phyloP scores from a whole-genome alignment of 1,140 invertebrate genomes.

The Harpegnathos saltator region DNA sequence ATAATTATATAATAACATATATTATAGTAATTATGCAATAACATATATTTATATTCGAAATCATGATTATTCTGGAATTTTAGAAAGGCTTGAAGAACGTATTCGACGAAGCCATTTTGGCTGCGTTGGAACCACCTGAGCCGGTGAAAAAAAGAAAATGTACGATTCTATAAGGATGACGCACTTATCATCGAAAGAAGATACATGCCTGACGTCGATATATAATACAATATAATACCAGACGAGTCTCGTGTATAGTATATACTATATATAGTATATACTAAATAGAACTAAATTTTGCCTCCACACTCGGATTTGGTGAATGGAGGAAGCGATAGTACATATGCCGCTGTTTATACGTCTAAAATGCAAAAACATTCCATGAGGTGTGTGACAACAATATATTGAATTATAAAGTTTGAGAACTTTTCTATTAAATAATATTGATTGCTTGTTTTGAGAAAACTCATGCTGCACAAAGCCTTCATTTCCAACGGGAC shows the following conservation, averaged over 20 bases:
- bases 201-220: constrained; percentile 45
- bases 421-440: constrained; percentile 35
- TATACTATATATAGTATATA: too few relatives aligned
- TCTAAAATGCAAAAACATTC: constrained; percentile 64
- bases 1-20: too few relatives aligned
- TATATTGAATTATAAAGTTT: constrained; percentile 8
- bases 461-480: constrained; percentile 59
- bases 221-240: constrained; percentile 43
- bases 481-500: constrained; percentile 26
- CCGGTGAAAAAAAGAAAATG: constrained; percentile 96
- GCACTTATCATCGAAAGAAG: constrained; percentile 15
- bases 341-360: constrained; percentile 47
- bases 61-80: constrained; percentile 40
- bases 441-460: constrained; percentile 24
- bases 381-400: constrained; percentile 50
- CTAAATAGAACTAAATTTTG: constrained; percentile 61
- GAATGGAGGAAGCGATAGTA: constrained; percentile 41
- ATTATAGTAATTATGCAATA: too few relatives aligned
- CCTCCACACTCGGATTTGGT: constrained; percentile 26
- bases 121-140: constrained; percentile 98
- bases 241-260: constrained; percentile 64
- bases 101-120: constrained; percentile 99
- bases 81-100: constrained; percentile 99
- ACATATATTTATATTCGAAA: background rate
- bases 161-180: constrained; percentile 91